Percentiles rank a stretch among this genome's conserved stretches.
Evolutionary conservation across 2,113 vertebrate genomes (phyloP).

Genomic region (Zosterops lateralis): DNA sequence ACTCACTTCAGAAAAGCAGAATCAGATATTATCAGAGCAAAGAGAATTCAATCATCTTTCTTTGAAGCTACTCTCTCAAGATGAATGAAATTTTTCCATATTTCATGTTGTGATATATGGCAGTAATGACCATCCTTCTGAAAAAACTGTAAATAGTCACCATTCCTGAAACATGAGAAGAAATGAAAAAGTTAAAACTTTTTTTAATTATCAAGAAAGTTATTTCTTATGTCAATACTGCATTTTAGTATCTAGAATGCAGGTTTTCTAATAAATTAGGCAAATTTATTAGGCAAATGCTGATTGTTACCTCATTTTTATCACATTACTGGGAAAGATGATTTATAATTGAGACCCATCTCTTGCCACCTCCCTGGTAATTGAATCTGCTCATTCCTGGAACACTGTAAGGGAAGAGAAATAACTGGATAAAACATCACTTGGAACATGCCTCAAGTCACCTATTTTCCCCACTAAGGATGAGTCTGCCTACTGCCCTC

Average conservation of each 20-base stretch:
- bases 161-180: background rate
- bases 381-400: background rate
- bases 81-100: background rate
- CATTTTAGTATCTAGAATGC: background rate
- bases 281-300: background rate
- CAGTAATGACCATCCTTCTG: background rate
- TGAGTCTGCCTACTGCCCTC: background rate
- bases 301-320: background rate
- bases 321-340: fast-evolving
- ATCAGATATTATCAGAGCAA: background rate
- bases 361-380: background rate
- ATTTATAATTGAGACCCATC: background rate
- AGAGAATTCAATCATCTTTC: background rate
- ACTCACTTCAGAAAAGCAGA: background rate
- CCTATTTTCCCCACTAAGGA: background rate
- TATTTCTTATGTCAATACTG: background rate
- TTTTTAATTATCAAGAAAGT: background rate
- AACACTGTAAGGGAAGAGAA: background rate
- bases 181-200: background rate
- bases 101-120: background rate
- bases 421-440: background rate
- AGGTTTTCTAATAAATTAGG: background rate
- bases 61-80: background rate
- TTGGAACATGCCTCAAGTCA: background rate
- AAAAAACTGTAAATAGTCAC: background rate